Conservation (phyloP, 2,888 invertebrate genomes). For the Drosophila formosana region DNA sequence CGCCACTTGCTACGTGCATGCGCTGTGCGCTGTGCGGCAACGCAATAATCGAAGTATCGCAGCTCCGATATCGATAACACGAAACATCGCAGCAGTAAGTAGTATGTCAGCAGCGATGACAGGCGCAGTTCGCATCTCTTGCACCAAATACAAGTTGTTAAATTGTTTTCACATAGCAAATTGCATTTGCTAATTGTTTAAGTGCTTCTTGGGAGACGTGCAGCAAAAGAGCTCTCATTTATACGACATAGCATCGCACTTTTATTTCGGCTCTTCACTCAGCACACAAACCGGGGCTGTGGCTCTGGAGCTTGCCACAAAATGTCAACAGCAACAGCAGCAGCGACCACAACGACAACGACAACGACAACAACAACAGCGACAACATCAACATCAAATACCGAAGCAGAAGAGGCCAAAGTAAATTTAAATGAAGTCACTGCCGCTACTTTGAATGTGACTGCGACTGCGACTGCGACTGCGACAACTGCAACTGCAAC, state of each 20-base stretch:
- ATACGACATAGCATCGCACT: not conserved
- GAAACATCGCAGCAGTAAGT: not conserved
- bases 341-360: not conserved
- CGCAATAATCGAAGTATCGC: slow-evolving; percentile 2
- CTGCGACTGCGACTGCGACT: not conserved
- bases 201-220: not conserved
- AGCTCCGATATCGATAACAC: not conserved
- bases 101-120: slow-evolving; percentile 4
- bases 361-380: not conserved
- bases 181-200: not conserved
- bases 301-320: slow-evolving; percentile 23
- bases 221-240: not conserved
- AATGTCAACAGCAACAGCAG: not conserved
- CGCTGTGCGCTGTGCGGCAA: slow-evolving; percentile 1
- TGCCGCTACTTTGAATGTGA: not conserved
- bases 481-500: not conserved
- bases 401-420: slow-evolving; percentile 13
- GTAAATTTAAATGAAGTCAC: slow-evolving; percentile 1
- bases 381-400: not conserved
- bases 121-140: slow-evolving; percentile 11
- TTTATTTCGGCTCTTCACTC: not conserved
- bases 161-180: slow-evolving; percentile 12
- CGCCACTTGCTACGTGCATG: slow-evolving; percentile 1
- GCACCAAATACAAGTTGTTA: slow-evolving; percentile 13
- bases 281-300: not conserved